Base-by-base conservation (phyloP, 2,113 vertebrate species). In the Peromyscus californicus region DNA sequence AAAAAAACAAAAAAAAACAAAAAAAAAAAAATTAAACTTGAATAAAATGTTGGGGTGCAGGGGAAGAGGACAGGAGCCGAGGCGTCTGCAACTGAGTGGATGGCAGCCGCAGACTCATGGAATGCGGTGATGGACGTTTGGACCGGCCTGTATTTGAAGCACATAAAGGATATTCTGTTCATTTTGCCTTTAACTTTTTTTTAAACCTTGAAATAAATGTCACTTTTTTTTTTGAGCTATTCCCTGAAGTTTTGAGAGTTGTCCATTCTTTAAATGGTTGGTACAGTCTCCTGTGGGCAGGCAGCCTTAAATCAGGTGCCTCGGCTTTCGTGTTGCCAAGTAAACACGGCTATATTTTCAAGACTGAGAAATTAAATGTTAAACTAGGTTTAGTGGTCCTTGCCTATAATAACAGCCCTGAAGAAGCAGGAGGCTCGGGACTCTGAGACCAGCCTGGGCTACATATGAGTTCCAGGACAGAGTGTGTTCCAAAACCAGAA, bases 141-240 rank as follows among this genome's bases (percentile, higher is more conserved):
- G 69, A 24, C 19, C 65, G 61, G 39, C 29, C 65, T 86, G 39
- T 42, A 39, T 92, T 87, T 70, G 36, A 93, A 63, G 15, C 7
- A 48, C n/a, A n/a, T 36, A 79, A 95, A 89, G 17, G 26, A 26
- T 67, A 85, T 93, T 91, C 57, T 86, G 70, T 42, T 39, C 69
- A 22, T 69, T 31, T 19, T 87, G 15, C n/a, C n/a, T n/a, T 91
- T 94, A 33, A 39, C 7, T 48, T 48, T 48, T 48, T 51, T 51
- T 51, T 9, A 51, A 69, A 76, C n/a, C 33, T 91, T 89, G 29
- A 96, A 85, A 85, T 94, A 93, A 97, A 93, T n/a, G 79, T 26
- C 33, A 80, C 39, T 31, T 93, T 94, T 94, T 74, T 21, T 42
- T 93, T 94, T 51, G 39, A 94, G 19, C 87, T 63, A 84, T 13